Conservation (phyloP, 37 sponge, comb jelly and placozoan genomes). For the Bolinopsis microptera region DNA sequence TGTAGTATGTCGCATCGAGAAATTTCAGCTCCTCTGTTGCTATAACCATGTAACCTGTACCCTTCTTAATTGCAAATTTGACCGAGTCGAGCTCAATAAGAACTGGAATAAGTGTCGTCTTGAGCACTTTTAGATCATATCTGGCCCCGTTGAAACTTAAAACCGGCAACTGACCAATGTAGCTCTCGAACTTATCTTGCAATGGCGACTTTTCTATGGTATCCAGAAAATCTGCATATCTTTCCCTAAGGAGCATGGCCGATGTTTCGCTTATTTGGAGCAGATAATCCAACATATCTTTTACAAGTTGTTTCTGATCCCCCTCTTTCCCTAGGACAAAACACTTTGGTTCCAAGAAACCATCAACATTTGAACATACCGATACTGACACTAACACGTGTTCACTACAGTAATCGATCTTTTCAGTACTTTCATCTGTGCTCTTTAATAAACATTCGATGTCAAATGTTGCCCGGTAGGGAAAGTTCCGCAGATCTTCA, state of each 20-base stretch:
- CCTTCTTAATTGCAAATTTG: neutral
- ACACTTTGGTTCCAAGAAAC: neutral
- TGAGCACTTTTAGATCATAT: neutral
- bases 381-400: neutral
- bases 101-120: neutral
- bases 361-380: slow-evolving; percentile 9
- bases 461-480: neutral
- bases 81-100: neutral
- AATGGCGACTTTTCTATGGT: neutral
- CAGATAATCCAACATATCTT: neutral
- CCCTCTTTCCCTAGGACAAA: neutral
- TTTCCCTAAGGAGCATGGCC: neutral
- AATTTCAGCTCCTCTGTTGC: too few relatives aligned
- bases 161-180: neutral
- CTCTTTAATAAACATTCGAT: neutral
- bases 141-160: neutral
- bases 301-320: neutral
- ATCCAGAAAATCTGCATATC: neutral
- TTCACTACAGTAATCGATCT: neutral
- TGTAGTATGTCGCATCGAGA: too few relatives aligned
- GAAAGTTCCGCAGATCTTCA: neutral
- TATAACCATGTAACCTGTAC: too few relatives aligned
- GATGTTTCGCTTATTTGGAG: neutral
- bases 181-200: neutral
- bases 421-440: neutral